Evolutionary conservation across 2,113 vertebrate genomes (phyloP), one percentile per base, ranked within the genome.

Genomic region (Spea bombifrons): DNA sequence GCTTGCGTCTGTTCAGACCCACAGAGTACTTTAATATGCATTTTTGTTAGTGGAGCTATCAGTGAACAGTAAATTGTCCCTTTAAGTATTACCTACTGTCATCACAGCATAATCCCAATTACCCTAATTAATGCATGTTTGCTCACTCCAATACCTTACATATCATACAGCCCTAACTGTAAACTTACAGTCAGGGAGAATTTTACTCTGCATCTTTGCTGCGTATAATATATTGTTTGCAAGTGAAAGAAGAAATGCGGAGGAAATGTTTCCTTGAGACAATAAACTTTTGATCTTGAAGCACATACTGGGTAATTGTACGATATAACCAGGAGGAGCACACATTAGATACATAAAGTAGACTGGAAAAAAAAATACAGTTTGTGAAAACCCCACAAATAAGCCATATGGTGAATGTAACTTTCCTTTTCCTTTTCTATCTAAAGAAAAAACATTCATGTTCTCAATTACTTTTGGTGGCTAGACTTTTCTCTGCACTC

Each of bases 141-240:
- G 3, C 48, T 65, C 59, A 70, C 55, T 71, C 15, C 12, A 45
- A 3, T 45, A 63, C 45, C 48, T 73, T 57, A 80, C 66, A 57
- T 47, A 66, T 46, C 63, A 73, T 66, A n/a, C 13, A 66, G 5
- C 59, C 49, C 77, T 73, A 50, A 63, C 49, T 66, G 8, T 10
- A 45, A 80, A 59, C 70, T 59, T 73, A 64, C 52, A 74, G 83
- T 85, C 81, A 69, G 65, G 76, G 15, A 75, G 82, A 82, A 82
- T 76, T 66, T 78, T 67, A 77, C 10, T 77, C 81, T 65, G 57
- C 59, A 79, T 48, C 59, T 15, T 15, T 45, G 9, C 78, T 43
- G 57, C 63, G 71, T 0, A 72, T 70, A 66, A 50, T 67, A 68
- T 82, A 57, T 82, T 83, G 48, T 3, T 72, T 70, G 63, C 74